Evolutionary conservation across 2,888 invertebrate genomes (phyloP), one percentile per base, ranked within the genome.

Genomic region (Hydroisotoma schaefferi): DNA sequence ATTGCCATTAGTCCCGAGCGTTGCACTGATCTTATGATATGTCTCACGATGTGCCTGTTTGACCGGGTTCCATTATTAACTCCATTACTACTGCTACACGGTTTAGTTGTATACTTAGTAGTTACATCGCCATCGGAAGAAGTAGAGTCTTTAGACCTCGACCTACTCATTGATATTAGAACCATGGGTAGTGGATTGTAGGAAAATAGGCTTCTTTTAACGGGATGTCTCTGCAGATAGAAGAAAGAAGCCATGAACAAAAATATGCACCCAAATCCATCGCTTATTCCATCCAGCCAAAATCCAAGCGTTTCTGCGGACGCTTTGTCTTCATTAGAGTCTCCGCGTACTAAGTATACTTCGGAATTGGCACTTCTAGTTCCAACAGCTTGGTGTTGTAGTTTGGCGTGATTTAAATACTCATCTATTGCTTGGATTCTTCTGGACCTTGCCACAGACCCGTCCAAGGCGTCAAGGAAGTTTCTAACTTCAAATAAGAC

Each of bases 391-490:
- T 33, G 33, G 15, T 33, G 8, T 8, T 33, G 15, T 33, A 83
- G 73, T 85, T 85, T 57, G 6, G 6, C 18, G 51, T 26, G 18
- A 51, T 52, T 26, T 6, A 18, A 25, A 8, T 28, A 25, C 15
- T 58, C 40, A 1, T 18, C 51, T 38, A 47, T 25, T 48, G 5
- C 18, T 18, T 26, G 3, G 5, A 15, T 29, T 37, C 43, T 56
- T 37, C 56, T n/a, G 26, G 83, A 84, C 61, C 92, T 83, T 1
- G 90, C 91, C 2, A 93, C 87, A 74, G 89, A 87, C 0, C 93
- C 93, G 74, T 93, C 93, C 63, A 93, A 77, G 73, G 90, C 88
- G 74, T 93, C 93, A 54, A 92, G 76, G 78, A 89, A 90, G 68
- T 88, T 88, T 69, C 92, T 81, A 38, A 90, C 76, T 78, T 90